phyloP scores from a whole-genome alignment of 2,888 invertebrate genomes.

The Proisotoma minuta region DNA sequence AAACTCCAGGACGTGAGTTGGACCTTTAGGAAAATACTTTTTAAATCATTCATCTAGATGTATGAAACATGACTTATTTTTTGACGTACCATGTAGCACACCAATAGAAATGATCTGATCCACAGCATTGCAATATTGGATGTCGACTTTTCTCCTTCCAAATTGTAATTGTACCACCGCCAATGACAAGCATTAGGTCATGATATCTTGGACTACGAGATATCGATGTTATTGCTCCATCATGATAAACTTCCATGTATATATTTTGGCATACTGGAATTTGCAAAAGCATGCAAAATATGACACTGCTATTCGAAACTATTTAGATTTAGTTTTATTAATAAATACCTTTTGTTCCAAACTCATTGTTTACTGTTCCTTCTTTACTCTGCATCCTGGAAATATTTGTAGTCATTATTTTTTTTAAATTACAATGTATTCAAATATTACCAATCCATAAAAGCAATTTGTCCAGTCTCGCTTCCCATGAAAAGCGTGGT shows the following conservation, averaged over 20 bases:
- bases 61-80: slow-evolving; percentile 1
- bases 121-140: slow-evolving; percentile 35
- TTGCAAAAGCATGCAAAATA: neutral
- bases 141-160: slow-evolving; percentile 38
- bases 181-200: slow-evolving; percentile 64
- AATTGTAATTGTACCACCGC: slow-evolving; percentile 59
- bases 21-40: slow-evolving; percentile 61
- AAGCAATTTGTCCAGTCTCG: slow-evolving; percentile 38
- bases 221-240: slow-evolving; percentile 63
- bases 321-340: too few relatives aligned
- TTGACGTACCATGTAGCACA: slow-evolving; percentile 33
- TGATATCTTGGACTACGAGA: slow-evolving; percentile 61
- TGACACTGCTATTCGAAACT: neutral
- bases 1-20: slow-evolving; percentile 65
- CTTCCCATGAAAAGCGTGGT: slow-evolving; percentile 39
- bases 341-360: slow-evolving; percentile 37
- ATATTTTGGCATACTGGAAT: slow-evolving; percentile 17
- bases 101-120: slow-evolving; percentile 37
- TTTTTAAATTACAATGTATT: neutral
- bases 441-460: slow-evolving; percentile 36
- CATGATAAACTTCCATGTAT: slow-evolving; percentile 56
- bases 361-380: slow-evolving; percentile 33
- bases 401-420: neutral
- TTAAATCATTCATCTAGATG: neutral
- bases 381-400: slow-evolving; percentile 37